phyloP scores from a whole-genome alignment of 2,113 vertebrate species.

The Saimiri boliviensis region DNA sequence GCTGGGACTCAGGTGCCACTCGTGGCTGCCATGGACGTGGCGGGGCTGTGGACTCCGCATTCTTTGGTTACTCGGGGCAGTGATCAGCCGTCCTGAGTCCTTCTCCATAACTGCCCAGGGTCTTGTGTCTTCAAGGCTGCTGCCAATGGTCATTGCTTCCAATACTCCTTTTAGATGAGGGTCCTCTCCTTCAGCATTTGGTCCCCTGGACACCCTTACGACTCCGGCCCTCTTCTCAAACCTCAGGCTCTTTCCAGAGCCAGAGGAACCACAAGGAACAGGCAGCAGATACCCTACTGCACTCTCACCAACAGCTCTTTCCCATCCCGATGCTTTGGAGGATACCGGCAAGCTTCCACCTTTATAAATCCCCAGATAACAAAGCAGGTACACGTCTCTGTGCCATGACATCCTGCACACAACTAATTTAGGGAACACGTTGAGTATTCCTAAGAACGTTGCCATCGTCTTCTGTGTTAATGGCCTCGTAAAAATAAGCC shows the following conservation, averaged over 20 bases:
- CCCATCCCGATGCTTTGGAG: fast-evolving
- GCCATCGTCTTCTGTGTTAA: not conserved
- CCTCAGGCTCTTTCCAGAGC: not conserved
- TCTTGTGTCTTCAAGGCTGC: too few species aligned
- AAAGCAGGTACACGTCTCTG: not conserved
- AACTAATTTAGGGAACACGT: not conserved
- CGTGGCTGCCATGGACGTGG: too few species aligned
- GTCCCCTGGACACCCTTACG: not conserved
- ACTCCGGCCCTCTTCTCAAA: not conserved
- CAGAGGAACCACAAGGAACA: too few species aligned
- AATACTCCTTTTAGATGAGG: not conserved
- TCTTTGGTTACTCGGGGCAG: not conserved
- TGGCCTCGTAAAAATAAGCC: not conserved
- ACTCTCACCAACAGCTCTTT: not conserved
- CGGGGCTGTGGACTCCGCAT: fast-evolving
- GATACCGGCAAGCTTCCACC: fast-evolving
- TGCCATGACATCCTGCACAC: not conserved
- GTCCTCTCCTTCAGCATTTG: not conserved
- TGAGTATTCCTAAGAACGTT: not conserved
- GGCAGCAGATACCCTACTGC: fast-evolving
- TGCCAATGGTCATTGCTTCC: not conserved
- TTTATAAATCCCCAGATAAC: not conserved
- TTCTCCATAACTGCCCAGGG: too few species aligned
- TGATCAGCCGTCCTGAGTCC: too few species aligned
- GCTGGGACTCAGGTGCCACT: fast-evolving